Base-by-base conservation (phyloP, 2,797 vertebrate species). In the Sebastes nivosus region DNA sequence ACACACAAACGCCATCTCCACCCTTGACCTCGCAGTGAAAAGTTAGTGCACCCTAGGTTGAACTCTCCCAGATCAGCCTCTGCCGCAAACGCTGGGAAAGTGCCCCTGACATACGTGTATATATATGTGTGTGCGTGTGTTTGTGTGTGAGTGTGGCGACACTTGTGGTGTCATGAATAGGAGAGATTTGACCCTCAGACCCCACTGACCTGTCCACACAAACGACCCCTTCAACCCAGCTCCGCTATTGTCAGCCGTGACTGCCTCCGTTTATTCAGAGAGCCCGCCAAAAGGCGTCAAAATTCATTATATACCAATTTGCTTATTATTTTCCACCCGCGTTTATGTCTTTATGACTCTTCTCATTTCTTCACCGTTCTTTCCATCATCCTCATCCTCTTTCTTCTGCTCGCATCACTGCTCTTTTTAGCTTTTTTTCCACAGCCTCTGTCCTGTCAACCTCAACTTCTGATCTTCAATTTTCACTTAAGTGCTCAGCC, bases 21-120 rank as follows among this genome's bases (percentile, higher is more conserved):
- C 95, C 95, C 94, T 94, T 95, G 95, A 95, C 95, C 94, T 89
- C 89, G 30, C 93, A 70, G 94, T 96, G 95, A 96, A 96, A 96
- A 96, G 95, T 96, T 96, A 94, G 90, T 79, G 81, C 91, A 89
- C 88, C 92, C 87, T 42, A 88, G 88, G 92, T 89, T 95, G 95
- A 95, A 95, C 95, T 94, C 94, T 95, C 93, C 91, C 91, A 95
- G 93, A 90, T 91, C 88, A 71, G 84, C 83, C 72, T 76, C 80
- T 57, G 80, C 77, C 73, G 11, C 86, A 60, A 90, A 88, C 42
- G 94, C 95, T 96, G 96, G 95, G 96, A 96, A 96, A 95, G 91
- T 94, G 93, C 71, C 93, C 83, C 91, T 85, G 87, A 78, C 81
- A 68, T 86, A 78, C 74, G 61, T 71, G 63, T 50, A 50, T 20